Percentiles rank a stretch among this genome's conserved stretches.
Conservation (phyloP, 2,888 invertebrate genomes). For the Sclerodermus sp. region DNA sequence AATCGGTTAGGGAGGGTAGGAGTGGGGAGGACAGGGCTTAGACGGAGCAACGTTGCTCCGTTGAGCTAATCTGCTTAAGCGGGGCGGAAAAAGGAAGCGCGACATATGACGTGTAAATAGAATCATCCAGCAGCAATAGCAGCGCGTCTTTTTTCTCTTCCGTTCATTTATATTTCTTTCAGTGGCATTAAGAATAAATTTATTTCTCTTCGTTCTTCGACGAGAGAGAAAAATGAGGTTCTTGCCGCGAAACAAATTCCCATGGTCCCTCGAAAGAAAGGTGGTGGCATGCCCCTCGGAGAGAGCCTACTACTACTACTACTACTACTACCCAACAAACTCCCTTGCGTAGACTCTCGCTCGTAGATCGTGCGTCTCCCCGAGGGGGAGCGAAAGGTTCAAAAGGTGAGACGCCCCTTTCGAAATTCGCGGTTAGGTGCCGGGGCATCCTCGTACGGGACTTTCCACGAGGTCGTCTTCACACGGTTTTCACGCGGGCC, state of each 20-base stretch:
- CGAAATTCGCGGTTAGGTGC: conserved; percentile 19
- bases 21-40: no score
- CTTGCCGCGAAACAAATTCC: conserved; percentile 20
- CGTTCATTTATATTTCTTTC: conserved; percentile 2
- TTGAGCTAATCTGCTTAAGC: no score
- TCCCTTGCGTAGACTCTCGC: not conserved
- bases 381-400: conserved; percentile 10
- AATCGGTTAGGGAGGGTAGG: no score
- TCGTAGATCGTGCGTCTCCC: not conserved
- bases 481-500: conserved; percentile 19
- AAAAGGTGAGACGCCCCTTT: conserved; percentile 10
- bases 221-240: conserved; percentile 8
- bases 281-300: no score
- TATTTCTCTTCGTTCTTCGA: conserved; percentile 4
- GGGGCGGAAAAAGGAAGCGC: no score
- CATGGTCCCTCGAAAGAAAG: conserved; percentile 18
- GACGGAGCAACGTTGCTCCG: no score
- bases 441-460: conserved; percentile 23
- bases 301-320: no score
- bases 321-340: no score
- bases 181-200: conserved; percentile 2
- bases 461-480: conserved; percentile 25
- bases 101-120: no score
- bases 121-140: no score
- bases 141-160: no score